phyloP scores from a whole-genome alignment of 2,888 invertebrate species.

The Meganola albula region DNA sequence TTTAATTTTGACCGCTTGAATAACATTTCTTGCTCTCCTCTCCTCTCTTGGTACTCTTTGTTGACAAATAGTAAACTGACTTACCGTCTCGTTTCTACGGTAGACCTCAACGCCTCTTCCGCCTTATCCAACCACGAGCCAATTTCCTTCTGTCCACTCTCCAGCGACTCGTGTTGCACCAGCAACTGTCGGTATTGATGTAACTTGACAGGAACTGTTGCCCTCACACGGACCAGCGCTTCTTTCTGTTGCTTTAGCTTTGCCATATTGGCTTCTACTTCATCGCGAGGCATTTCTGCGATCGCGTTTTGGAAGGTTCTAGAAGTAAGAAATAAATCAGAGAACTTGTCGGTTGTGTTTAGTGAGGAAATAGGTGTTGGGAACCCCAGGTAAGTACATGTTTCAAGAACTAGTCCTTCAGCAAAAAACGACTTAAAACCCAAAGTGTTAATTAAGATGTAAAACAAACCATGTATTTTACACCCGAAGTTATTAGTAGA shows the following conservation, averaged over 20 bases:
- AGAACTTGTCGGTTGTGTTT: too few species aligned
- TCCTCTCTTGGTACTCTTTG: too few species aligned
- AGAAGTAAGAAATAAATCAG: slow-evolving; percentile 19
- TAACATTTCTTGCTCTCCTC: too few species aligned
- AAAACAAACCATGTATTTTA: too few species aligned
- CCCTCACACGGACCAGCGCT: slow-evolving; percentile 88
- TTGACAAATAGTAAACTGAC: slow-evolving; percentile 4
- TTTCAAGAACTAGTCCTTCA: too few species aligned
- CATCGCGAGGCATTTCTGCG: slow-evolving; percentile 92
- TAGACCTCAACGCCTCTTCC: slow-evolving; percentile 80
- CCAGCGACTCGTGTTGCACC: slow-evolving; percentile 93
- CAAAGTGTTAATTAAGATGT: too few species aligned
- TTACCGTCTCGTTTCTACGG: slow-evolving; percentile 59
- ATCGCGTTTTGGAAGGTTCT: slow-evolving; percentile 93
- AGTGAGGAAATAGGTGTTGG: too few species aligned
- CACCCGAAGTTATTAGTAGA: too few species aligned
- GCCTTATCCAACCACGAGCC: slow-evolving; percentile 91
- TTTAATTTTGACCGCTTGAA: too few species aligned
- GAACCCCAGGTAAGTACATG: too few species aligned
- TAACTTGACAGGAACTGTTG: slow-evolving; percentile 88
- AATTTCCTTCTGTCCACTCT: slow-evolving; percentile 91
- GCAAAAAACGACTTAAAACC: too few species aligned
- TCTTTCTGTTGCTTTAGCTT: slow-evolving; percentile 93
- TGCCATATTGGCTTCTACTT: slow-evolving; percentile 93
- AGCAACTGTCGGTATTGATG: slow-evolving; percentile 89